Evolutionary conservation across 2,888 invertebrate species (phyloP), one percentile per base, ranked within the genome.

Genomic region (Prenolepis imparis): DNA sequence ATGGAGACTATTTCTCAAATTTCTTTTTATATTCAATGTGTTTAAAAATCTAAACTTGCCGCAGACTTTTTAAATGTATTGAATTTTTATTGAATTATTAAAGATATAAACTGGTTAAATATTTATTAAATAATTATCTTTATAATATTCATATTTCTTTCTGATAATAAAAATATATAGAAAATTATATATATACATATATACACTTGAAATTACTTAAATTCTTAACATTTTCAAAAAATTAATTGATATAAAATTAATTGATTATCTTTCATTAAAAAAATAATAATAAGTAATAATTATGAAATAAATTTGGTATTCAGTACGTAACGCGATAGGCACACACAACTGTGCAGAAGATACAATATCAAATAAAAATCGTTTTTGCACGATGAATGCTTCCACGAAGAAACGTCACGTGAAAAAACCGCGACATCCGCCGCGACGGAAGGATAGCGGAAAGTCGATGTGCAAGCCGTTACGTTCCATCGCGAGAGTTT

Each of bases 401-500:
- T 52, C 44, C 44, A 32, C 39, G 77, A 61, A 78, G 61, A n/a
- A 52, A 52, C 75, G 32, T 52, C 80, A 63, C 41, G 83, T 41
- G 70, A 21, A 61, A 21, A 61, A 70, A 61, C 64, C 21, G 48
- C 66, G 64, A 52, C 68, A 59, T 48, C 57, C 66, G 66, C 28
- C 64, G 36, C 70, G 78, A 61, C 67, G 68, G 78, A 82, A 68
- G 77, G 48, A 64, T 55, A 36, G 44, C 81, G 72, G 82, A 78
- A 85, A 84, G 84, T 68, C 83, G 80, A n/a, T 68, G 74, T 73
- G 44, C 72, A 36, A 78, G 78, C 78, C 68, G 74, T 77, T 82
- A 73, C 83, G 73, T 41, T 80, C 59, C 21, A 82, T 83, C 81
- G 63, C 81, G 74, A 73, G 70, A 82, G 87, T 92, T 92, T 92